Evolutionary conservation across 2,888 invertebrate species (phyloP).

Genomic region (Uropetala carovei): DNA sequence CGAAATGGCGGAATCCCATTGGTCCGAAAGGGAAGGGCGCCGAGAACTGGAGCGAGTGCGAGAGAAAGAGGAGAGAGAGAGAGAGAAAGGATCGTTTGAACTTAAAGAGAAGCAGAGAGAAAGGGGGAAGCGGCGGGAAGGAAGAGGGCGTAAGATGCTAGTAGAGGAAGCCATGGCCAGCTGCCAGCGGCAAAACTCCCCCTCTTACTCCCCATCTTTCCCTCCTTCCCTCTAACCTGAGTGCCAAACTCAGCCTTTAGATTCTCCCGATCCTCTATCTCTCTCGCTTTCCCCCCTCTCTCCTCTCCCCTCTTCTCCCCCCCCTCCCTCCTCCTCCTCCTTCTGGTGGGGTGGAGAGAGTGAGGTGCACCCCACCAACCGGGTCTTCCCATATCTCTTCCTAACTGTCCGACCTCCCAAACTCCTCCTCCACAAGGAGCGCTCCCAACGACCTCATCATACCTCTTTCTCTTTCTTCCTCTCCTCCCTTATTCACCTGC

Average conservation of each 20-base stretch:
- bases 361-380: background rate
- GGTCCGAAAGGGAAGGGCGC: background rate
- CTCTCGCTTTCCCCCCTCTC: too few species aligned
- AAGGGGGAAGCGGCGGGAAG: background rate
- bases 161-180: background rate
- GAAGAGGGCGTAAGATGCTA: background rate
- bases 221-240: background rate
- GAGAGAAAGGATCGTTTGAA: background rate
- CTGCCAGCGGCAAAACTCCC: conserved; percentile 1
- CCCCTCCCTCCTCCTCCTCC: too few species aligned
- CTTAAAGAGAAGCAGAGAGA: background rate
- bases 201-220: background rate
- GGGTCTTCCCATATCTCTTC: background rate
- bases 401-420: too few species aligned
- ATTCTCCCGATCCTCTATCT: background rate
- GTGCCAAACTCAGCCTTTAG: background rate
- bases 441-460: conserved; percentile 3
- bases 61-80: background rate
- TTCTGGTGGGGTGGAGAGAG: too few species aligned
- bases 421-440: too few species aligned
- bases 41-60: background rate
- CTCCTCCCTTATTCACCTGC: too few species aligned
- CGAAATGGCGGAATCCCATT: conserved; percentile 16
- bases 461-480: background rate
- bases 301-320: too few species aligned